Conservation (phyloP, 1,140 invertebrate species). For the Pectinophora gossypiella region DNA sequence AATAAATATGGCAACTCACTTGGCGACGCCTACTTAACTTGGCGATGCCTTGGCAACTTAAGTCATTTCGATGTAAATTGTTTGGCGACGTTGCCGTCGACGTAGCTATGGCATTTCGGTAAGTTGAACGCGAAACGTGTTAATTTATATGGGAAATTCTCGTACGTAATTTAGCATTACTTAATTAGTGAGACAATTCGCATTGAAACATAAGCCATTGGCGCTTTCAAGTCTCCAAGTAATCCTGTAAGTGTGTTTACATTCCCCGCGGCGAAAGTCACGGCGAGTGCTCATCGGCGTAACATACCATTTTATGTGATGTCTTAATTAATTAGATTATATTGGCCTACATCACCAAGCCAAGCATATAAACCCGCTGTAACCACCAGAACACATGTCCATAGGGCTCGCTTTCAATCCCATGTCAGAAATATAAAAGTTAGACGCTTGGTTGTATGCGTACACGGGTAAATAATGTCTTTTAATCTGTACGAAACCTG, state of each 20-base stretch:
- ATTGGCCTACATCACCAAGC: constrained; percentile 12
- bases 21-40: no score
- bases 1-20: no score
- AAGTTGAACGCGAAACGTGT: no score
- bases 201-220: not conserved
- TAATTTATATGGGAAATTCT: no score
- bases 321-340: constrained; percentile 30
- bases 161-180: no score
- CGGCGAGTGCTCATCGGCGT: not conserved
- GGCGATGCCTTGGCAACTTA: no score
- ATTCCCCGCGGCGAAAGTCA: not conserved
- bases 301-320: not conserved
- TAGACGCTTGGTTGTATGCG: constrained; percentile 44
- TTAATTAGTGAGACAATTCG: no score
- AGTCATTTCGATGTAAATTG: no score
- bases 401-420: constrained; percentile 39
- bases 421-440: constrained; percentile 60
- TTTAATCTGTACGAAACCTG: constrained; percentile 54
- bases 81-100: not conserved
- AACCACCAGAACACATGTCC: constrained; percentile 28
- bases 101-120: not conserved
- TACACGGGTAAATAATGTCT: constrained; percentile 64
- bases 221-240: not conserved
- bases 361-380: not conserved
- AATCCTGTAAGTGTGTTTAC: not conserved